Conservation (phyloP, 2,113 vertebrate species). For the Probosciger aterrimus region DNA sequence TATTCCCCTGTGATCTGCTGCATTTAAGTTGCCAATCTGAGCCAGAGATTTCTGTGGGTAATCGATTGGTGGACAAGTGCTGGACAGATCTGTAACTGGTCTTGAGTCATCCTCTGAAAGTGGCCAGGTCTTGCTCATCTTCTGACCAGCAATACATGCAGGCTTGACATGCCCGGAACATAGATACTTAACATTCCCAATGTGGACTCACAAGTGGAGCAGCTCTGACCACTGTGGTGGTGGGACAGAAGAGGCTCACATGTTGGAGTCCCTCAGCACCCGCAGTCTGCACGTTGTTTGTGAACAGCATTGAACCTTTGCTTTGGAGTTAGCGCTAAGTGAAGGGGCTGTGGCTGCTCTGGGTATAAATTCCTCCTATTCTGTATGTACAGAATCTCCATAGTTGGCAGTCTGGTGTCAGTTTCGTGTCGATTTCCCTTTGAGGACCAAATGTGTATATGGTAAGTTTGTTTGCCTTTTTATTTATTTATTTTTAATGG, state of each 20-base stretch:
- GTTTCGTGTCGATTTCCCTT: neutral
- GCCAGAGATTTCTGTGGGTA: neutral
- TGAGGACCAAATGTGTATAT: neutral
- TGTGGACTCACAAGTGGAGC: neutral
- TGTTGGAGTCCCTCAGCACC: neutral
- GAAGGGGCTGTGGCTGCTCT: neutral
- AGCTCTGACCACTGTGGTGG: neutral
- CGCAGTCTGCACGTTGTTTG: accelerated
- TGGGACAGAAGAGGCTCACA: accelerated
- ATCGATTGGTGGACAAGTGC: accelerated
- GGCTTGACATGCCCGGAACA: accelerated
- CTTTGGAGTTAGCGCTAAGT: neutral
- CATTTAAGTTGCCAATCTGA: neutral
- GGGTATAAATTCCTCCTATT: neutral
- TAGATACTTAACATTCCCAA: accelerated
- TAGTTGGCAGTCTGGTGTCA: neutral
- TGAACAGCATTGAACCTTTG: neutral
- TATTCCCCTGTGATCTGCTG: neutral
- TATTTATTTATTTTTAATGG: neutral
- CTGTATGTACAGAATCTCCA: too few relatives aligned
- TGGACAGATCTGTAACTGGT: accelerated
- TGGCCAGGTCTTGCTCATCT: neutral
- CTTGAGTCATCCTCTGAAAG: neutral
- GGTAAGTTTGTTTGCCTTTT: neutral
- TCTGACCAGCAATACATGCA: accelerated